phyloP scores from a whole-genome alignment of 1,140 invertebrate genomes.

The Amphibalanus amphitrite region DNA sequence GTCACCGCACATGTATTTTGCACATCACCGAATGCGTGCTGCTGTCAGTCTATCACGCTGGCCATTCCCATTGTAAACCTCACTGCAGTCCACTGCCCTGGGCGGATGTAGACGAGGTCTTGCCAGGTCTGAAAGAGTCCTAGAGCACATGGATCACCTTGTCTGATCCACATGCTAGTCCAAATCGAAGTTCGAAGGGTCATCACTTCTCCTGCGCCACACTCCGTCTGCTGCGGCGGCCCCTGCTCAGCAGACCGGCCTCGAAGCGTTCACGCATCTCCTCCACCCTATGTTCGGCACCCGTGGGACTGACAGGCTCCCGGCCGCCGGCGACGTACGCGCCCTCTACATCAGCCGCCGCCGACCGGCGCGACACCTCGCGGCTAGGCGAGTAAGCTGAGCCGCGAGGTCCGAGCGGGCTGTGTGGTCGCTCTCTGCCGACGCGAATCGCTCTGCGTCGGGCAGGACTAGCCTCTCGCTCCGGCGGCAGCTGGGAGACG shows the following conservation, averaged over 20 bases:
- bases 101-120: no score
- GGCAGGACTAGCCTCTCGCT: background rate
- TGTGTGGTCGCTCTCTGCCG: background rate
- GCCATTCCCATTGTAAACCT: no score
- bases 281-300: background rate
- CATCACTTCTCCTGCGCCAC: background rate
- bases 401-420: no score
- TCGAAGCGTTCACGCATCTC: background rate
- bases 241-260: background rate
- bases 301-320: background rate
- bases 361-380: background rate
- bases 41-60: no score
- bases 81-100: no score
- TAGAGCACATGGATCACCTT: no score
- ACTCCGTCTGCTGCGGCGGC: background rate
- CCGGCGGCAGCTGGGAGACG: background rate
- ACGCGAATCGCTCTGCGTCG: no score
- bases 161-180: no score
- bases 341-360: background rate
- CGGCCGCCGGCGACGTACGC: background rate
- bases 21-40: no score
- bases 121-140: no score
- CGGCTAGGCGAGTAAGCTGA: background rate
- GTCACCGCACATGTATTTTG: no score
- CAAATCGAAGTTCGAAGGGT: no score